These are phyloP conservation scores for Corvus hawaiiensis DNA, from an alignment of 2,113 vertebrate species.

Conservation along the genomic window DNA sequence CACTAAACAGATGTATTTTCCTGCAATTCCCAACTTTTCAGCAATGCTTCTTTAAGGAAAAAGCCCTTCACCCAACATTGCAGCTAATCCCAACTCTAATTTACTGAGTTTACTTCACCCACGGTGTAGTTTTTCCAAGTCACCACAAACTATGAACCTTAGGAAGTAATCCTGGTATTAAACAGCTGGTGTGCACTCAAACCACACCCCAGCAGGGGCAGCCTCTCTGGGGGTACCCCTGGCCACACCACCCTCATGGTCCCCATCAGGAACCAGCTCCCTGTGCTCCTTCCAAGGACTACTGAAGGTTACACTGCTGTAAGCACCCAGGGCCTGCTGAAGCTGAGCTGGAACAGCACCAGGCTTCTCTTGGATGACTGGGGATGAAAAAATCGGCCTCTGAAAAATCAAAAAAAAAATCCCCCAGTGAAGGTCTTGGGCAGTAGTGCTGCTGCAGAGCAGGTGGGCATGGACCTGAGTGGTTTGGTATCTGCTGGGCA, in stretches of 20 bases:
- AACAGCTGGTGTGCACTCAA: neutral
- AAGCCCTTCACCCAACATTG: neutral
- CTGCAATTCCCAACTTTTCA: neutral
- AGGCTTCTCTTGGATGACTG: neutral
- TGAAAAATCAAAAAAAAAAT: neutral
- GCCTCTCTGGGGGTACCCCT: neutral
- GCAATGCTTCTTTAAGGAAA: neutral
- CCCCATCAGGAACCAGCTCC: neutral
- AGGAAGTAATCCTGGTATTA: neutral
- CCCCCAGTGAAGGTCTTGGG: neutral
- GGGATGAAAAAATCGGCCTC: neutral
- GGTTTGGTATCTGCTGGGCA: neutral
- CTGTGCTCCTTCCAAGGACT: neutral
- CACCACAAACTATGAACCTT: neutral
- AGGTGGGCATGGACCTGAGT: accelerated
- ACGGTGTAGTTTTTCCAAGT: neutral
- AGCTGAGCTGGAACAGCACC: neutral
- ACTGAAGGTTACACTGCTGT: neutral
- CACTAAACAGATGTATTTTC: neutral
- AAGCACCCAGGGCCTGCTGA: neutral
- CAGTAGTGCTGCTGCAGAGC: neutral
- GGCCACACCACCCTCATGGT: neutral
- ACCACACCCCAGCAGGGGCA: too few species aligned
- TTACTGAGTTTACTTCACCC: neutral
- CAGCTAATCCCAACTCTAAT: neutral